A percentile compares a stretch with the other conserved stretches of the same genome.
Conservation (phyloP, 1,140 invertebrate genomes). For the Rhopalosiphum maidis region DNA sequence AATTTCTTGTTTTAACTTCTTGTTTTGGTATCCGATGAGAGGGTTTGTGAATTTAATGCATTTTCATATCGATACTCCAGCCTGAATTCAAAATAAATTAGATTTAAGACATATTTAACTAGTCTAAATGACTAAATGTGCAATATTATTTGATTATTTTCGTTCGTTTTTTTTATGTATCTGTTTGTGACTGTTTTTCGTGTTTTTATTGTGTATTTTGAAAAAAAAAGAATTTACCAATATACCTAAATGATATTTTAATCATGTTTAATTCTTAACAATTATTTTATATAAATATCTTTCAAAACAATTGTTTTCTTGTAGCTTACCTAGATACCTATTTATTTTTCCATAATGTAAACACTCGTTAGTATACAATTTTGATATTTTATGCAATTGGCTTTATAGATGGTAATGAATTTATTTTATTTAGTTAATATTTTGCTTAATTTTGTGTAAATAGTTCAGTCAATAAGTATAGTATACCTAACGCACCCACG, state of each 20-base stretch:
- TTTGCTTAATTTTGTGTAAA: neutral
- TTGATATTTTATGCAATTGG: neutral
- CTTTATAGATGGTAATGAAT: neutral
- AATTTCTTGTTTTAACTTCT: neutral
- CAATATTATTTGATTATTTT: neutral
- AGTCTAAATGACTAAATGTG: neutral
- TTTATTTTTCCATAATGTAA: neutral
- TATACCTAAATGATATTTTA: no score
- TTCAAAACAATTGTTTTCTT: neutral
- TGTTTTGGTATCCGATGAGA: neutral
- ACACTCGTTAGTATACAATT: neutral
- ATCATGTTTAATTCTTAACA: neutral
- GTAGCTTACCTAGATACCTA: neutral
- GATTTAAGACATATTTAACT: neutral
- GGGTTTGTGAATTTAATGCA: neutral
- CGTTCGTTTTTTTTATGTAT: neutral
- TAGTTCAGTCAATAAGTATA: neutral
- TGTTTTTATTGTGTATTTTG: no score
- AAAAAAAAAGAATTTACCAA: no score
- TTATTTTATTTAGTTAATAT: neutral
- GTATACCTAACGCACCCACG: neutral
- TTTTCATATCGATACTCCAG: neutral
- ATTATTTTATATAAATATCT: neutral
- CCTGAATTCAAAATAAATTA: neutral
- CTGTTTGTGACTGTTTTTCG: no score